Evolutionary conservation across 2,797 vertebrate species (phyloP), one percentile per base, ranked within the genome.

Genomic region (Emys orbicularis): DNA sequence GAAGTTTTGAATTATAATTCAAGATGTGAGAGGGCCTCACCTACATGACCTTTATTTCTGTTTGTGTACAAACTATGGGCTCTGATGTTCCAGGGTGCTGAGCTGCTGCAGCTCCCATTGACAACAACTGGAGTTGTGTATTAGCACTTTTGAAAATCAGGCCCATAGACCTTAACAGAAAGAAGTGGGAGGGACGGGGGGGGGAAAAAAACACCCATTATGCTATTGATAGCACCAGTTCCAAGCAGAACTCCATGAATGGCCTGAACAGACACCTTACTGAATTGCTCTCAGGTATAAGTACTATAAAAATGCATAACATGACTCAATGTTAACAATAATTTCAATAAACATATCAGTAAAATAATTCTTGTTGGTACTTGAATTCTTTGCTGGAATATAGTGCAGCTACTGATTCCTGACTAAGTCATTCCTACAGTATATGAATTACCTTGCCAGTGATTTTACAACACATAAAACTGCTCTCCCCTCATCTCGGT

Each of bases 181-280:
- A 41, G 72, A 80, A 57, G 85, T 12, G 44, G 27, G 44, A 5
- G 3, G 12, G 37, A 27, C 47, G 7, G 83, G 50, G 5, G n/a
- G n/a, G 68, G 5, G 1, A 23, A 12, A 47, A 47, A 12, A 47
- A 47, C 12, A 29, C 6, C 74, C 41, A 27, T 27, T 44, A 29
- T 4, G 13, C 37, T 76, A 27, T 47, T 47, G 34, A 87, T 3
- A 31, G 56, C 2, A 23, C 83, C 18, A 81, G 8, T 34, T n/a
- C 9, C 47, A 89, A 90, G 53, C 0, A 1, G n/a, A 16, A 31
- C 11, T 79, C 13, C 1, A 0, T 27, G 72, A 8, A 31, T 86
- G 89, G 34, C 7, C 29, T 79, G 59, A 93, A 89, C 18, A 34
- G 83, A 41, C 19, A 88, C 57, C 6, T 41, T 77, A 23, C 74